These are phyloP conservation scores for Phalacrocorax carbo DNA, from an alignment of 2,113 vertebrate genomes.

Conservation along the genomic window DNA sequence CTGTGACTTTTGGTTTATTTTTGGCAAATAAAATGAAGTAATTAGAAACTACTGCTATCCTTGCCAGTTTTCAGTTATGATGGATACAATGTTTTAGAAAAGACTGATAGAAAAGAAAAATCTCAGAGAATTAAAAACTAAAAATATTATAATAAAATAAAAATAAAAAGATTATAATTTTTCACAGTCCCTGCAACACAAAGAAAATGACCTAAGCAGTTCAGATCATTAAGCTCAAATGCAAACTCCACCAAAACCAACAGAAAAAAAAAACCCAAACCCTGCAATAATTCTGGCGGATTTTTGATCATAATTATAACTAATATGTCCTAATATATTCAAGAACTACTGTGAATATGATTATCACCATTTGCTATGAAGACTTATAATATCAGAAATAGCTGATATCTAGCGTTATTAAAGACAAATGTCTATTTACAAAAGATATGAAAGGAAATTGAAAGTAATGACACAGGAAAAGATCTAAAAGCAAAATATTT, in stretches of 20 bases:
- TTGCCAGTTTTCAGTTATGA: not conserved
- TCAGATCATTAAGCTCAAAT: not conserved
- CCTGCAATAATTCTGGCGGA: not conserved
- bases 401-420: not conserved
- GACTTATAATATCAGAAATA: not conserved
- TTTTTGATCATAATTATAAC: not conserved
- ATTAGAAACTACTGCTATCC: not conserved
- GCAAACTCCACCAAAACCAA: not conserved
- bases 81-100: not conserved
- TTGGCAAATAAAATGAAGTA: not conserved
- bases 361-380: not conserved
- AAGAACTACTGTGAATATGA: not conserved
- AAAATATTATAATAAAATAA: too few species aligned
- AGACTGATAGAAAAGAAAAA: not conserved
- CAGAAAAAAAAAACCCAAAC: not conserved
- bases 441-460: not conserved
- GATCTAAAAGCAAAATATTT: not conserved
- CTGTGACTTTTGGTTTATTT: not conserved
- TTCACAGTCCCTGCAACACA: not conserved
- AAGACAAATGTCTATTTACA: not conserved
- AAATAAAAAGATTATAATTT: not conserved
- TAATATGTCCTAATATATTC: not conserved
- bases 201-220: not conserved
- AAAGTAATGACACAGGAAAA: not conserved
- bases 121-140: not conserved